phyloP scores from a whole-genome alignment of 1,140 invertebrate genomes.

The Cardiocondyla obscurior region DNA sequence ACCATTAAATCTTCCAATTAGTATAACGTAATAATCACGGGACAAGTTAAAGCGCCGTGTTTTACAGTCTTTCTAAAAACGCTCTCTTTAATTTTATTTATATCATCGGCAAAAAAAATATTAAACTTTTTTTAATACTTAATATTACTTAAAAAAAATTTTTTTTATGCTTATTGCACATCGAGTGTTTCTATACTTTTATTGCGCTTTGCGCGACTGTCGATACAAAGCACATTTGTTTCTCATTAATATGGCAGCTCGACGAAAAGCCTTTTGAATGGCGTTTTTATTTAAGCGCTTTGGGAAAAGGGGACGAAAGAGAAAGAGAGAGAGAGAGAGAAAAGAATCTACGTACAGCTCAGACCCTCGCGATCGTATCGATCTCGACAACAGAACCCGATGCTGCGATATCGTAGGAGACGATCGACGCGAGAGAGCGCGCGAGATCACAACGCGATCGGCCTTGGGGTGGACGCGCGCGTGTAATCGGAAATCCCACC shows the following conservation, averaged over 20 bases:
- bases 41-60: background rate
- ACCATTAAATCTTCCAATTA: constrained; percentile 35
- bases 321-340: background rate
- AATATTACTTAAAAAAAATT: background rate
- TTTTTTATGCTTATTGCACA: background rate
- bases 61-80: background rate
- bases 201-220: background rate
- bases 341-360: background rate
- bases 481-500: constrained; percentile 57
- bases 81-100: background rate
- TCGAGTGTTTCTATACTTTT: background rate
- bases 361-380: constrained; percentile 40
- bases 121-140: background rate
- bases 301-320: background rate
- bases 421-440: constrained; percentile 21
- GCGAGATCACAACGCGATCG: constrained; percentile 15
- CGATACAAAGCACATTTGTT: background rate
- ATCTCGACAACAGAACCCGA: constrained; percentile 13
- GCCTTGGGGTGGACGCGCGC: constrained; percentile 8
- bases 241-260: background rate
- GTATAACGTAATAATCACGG: background rate
- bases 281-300: background rate
- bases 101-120: background rate
- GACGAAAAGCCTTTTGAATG: background rate
- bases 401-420: background rate